Evolutionary conservation across 2,113 vertebrate genomes (phyloP).

Genomic region (Chlamydotis undulata): DNA sequence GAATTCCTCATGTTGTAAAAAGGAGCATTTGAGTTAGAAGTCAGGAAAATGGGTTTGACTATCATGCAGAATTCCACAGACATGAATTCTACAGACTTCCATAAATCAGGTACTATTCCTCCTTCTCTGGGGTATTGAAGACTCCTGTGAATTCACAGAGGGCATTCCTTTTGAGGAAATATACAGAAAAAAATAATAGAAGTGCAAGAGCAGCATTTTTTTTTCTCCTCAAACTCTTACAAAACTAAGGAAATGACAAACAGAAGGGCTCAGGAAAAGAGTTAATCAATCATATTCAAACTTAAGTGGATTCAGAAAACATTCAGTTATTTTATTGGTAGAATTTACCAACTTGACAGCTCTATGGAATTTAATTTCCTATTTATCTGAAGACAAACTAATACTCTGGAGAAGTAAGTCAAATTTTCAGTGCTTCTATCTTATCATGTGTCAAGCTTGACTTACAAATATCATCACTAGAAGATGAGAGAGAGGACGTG

Average conservation of each 20-base stretch:
- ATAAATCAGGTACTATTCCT: not conserved
- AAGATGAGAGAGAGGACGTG: not conserved
- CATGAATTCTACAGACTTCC: not conserved
- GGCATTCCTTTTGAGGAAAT: not conserved
- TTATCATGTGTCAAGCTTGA: not conserved
- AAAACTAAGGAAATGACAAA: not conserved
- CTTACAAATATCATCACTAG: not conserved
- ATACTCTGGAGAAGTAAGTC: not conserved
- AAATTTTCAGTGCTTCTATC: not conserved
- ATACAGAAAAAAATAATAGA: not conserved
- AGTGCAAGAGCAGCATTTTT: not conserved
- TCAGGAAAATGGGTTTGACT: not conserved
- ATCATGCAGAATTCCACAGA: not conserved
- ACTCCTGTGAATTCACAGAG: not conserved
- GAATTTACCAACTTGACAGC: not conserved
- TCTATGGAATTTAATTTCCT: not conserved
- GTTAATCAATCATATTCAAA: not conserved
- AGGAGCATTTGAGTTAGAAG: not conserved
- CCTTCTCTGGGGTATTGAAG: not conserved
- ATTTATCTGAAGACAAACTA: not conserved
- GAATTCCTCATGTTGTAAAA: not conserved
- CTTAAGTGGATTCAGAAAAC: not conserved
- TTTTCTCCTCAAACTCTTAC: not conserved
- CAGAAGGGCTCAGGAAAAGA: not conserved
- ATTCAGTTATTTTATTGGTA: not conserved